Base-by-base conservation (phyloP, 1,140 invertebrate species). In the Gyrodactylus bullatarudis region DNA sequence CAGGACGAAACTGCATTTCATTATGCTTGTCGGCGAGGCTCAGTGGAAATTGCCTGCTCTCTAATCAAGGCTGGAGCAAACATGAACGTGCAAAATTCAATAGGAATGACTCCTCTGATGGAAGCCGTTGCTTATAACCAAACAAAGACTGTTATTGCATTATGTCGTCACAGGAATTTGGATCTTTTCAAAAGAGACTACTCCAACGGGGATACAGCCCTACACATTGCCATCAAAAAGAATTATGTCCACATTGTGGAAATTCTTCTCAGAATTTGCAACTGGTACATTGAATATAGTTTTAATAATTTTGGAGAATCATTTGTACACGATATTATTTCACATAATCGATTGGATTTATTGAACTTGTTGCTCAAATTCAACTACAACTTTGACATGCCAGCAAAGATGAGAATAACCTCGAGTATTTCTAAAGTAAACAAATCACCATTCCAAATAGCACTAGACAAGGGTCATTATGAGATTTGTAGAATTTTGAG, bases 1-100 rank as follows among this genome's bases (percentile, higher is more conserved):
- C 91, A 96, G 78, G 89, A 90, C 21, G 91, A 95, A 79, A 94
- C 91, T 1, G 89, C 91, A 0, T 81, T 95, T 54, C 91, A 96
- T 78, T 81, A 79, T 72, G 79, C 79, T 0, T 77, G 79, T 1
- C 75, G 79, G 74, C 79, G 79, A 69, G 79, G 79, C 0, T 68
- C 54, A 26, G 74, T 26, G 19, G 71, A 34, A 23, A 25, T 73
- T 23, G 26, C 26, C 25, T 71, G 21, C 21, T 24, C 26, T 20
- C 72, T 73, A 23, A 71, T 73, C 25, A 73, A 71, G 25, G 26
- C 20, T 73, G 34, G 24, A 19, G 72, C 72, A 1, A 68, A 26
- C 20, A 69, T 79, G 1, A 77, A 81, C 75, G 78, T 80, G 27
- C 79, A 81, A 75, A 81, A 81, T 75, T 79, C 80, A 73, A 80